Evolutionary conservation across 2,113 vertebrate species (phyloP).

Genomic region (Pyrgilauda ruficollis): DNA sequence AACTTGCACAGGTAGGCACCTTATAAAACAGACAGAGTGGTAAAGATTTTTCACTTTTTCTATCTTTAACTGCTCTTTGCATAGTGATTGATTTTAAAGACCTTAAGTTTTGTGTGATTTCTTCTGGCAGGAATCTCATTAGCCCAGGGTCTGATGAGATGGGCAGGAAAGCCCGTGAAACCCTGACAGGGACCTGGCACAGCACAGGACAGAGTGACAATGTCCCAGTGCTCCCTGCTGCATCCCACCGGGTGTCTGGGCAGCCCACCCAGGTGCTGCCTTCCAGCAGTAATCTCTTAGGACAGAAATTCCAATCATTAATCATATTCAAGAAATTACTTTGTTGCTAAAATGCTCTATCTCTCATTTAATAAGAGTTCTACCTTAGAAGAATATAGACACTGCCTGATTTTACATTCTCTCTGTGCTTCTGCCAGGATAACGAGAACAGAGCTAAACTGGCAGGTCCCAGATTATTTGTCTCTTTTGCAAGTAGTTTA

Average conservation of each 20-base stretch:
- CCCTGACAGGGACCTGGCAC: not conserved
- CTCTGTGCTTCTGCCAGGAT: not conserved
- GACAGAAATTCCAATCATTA: not conserved
- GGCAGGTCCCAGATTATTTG: not conserved
- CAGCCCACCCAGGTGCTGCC: not conserved
- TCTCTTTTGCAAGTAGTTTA: not conserved
- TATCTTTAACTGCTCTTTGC: not conserved
- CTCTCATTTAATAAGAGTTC: not conserved
- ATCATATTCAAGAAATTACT: not conserved
- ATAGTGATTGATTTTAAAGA: not conserved
- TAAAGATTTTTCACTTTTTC: not conserved
- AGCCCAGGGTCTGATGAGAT: not conserved
- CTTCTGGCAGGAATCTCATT: not conserved
- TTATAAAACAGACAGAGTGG: not conserved
- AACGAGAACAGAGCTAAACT: not conserved
- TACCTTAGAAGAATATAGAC: not conserved
- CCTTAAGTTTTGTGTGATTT: not conserved
- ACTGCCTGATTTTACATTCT: not conserved
- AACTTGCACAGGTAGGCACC: not conserved
- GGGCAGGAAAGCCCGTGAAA: not conserved
- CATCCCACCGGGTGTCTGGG: not conserved
- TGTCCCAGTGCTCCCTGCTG: not conserved
- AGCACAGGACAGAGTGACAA: not conserved
- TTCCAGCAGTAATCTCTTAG: not conserved
- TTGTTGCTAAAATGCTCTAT: not conserved